Conservation (phyloP, 2,888 invertebrate genomes). For the Antitype chi region DNA sequence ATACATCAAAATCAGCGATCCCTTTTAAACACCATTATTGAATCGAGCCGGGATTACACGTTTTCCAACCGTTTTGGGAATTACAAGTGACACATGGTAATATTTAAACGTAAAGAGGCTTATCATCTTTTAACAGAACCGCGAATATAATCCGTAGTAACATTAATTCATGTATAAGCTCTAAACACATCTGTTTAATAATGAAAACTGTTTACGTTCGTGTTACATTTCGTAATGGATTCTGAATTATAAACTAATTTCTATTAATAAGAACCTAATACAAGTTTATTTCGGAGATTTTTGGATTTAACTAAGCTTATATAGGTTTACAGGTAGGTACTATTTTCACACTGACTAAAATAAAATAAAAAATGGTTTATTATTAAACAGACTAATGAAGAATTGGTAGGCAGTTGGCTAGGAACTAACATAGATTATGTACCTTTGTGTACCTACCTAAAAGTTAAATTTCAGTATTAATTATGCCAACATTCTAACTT, state of each 20-base stretch:
- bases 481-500: not conserved
- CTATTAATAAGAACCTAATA: not conserved
- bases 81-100: conserved; percentile 45
- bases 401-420: not conserved
- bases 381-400: not conserved
- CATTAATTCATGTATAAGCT: conserved; percentile 26
- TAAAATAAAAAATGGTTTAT: not conserved
- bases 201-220: conserved; percentile 35
- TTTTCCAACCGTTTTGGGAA: conserved; percentile 46
- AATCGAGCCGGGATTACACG: conserved; percentile 34
- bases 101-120: conserved; percentile 41
- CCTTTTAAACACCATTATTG: conserved; percentile 23
- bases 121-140: conserved; percentile 31
- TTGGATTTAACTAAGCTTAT: not conserved
- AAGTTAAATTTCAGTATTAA: not conserved
- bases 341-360: not conserved
- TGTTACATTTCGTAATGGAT: conserved; percentile 19
- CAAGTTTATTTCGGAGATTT: not conserved
- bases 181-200: conserved; percentile 36
- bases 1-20: conserved; percentile 7
- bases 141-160: conserved; percentile 26
- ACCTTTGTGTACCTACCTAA: not conserved
- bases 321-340: not conserved
- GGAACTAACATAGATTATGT: not conserved
- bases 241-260: conserved; percentile 8